Evolutionary conservation across 2,888 invertebrate species (phyloP), one percentile per base, ranked within the genome.

Genomic region (Aromia moschata): DNA sequence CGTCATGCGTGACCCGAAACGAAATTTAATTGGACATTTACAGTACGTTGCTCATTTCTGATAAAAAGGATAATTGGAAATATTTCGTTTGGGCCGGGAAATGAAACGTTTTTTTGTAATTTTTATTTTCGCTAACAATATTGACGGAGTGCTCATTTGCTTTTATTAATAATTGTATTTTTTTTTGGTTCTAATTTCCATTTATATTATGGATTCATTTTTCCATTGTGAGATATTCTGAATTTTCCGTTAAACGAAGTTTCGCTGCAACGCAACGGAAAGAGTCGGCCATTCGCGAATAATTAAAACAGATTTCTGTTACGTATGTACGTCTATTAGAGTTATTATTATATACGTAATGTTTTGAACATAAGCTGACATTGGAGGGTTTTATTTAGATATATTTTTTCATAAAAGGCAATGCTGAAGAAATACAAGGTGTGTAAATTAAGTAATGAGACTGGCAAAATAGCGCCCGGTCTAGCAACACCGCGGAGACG

Each of bases 1-100:
- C 59, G 64, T 68, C 66, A 67, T 70, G 67, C 68, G 65, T 70
- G 62, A 64, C 56, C 54, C 62, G 49, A 62, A 67, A 58, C 58
- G 55, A 59, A 61, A 56, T 65, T 61, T 65, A 65, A 67, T 63
- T 62, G 63, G 62, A 65, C 58, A 51, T 60, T 60, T 55, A 60
- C 60, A 54, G 62, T 62, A 46, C 62, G 55, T 44, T 62, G 64
- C 49, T 53, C 60, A 62, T 57, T 65, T 60, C 55, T 56, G 62
- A 62, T 62, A 62, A 65, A 65, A 58, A 58, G 55, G 56, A 62
- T 64, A 58, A 63, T 55, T 63, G 64, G 59, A 62, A 66, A 64
- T 62, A 66, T 66, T 65, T 64, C 58, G 60, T 65, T 67, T 58
- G 38, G 43, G 47, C 44, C 15, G 52, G 46, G 60, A 60, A 64